These are phyloP conservation scores for Leucoraja erinaceus DNA, from an alignment of 2,113 vertebrate genomes.

Conservation along the genomic window DNA sequence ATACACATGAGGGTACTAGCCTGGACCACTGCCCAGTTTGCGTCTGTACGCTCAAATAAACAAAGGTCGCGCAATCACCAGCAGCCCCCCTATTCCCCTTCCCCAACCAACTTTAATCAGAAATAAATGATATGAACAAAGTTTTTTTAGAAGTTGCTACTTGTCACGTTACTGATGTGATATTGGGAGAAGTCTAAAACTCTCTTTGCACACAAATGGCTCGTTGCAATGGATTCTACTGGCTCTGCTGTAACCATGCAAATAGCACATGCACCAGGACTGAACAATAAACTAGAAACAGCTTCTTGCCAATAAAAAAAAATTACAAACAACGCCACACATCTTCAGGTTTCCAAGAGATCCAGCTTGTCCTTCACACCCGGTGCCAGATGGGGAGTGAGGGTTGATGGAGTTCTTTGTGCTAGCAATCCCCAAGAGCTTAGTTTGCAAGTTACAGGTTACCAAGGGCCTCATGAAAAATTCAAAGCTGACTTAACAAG, in stretches of 20 bases:
- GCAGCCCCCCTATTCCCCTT: too few relatives aligned
- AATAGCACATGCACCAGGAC: neutral
- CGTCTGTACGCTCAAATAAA: neutral
- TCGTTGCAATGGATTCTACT: neutral
- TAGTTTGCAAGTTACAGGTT: constrained; percentile 70
- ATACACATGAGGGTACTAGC: neutral
- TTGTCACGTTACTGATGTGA: neutral
- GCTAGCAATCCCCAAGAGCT: constrained; percentile 83
- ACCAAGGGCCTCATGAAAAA: constrained; percentile 86
- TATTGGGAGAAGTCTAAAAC: neutral
- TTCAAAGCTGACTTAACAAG: constrained; percentile 82
- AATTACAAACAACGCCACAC: constrained; percentile 56
- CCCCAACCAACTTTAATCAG: neutral
- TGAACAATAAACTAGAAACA: neutral
- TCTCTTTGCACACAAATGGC: too few relatives aligned
- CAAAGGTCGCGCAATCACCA: neutral
- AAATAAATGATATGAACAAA: neutral
- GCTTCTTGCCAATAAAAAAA: constrained; percentile 22
- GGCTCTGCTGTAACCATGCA: neutral
- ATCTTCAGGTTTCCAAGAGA: constrained; percentile 69
- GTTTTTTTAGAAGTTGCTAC: neutral
- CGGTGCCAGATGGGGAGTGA: constrained; percentile 98
- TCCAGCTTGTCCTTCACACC: constrained; percentile 72
- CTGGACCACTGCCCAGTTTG: neutral
- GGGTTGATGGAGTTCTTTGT: constrained; percentile 95